Base-by-base conservation (phyloP, 2,113 vertebrate genomes). In the Misgurnus mizolepis region DNA sequence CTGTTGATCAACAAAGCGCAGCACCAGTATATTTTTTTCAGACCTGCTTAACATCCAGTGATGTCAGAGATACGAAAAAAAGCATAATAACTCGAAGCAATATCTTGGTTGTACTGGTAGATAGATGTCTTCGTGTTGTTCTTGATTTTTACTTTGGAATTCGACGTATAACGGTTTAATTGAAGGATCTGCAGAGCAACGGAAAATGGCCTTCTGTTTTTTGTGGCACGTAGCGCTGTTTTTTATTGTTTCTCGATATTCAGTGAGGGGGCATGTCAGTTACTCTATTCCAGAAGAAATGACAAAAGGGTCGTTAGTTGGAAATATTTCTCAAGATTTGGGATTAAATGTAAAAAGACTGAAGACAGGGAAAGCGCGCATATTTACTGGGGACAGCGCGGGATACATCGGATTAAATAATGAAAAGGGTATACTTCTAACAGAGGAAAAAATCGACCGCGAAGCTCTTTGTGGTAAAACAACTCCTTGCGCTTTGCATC, bases 241-340 rank as follows among this genome's bases (percentile, higher is more conserved):
- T 12, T 45, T 81, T 22, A 47, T 75, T 14, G 45, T 40, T 7
- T 15, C 10, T 39, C 73, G 1, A 12, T 53, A 49, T 4, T 45
- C 10, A 7, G 53, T 27, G 50, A 47, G 15, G 3, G 64, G 88
- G 67, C 90, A 89, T 55, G 79, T 92, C 81, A 89, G 87, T 65
- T 94, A 94, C 82, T 90, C 90, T 0, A 87, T 93, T 67, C 90
- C 87, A 0, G 93, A 94, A 75, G 92, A 93, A 82, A 86, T 91
- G 85, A 61, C 85, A 53, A 82, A 86, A 60, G 92, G 90, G 2
- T 90, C 90, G 0, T 49, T 92, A 12, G 88, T 94, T 34, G 92
- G 91, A 5, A 90, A 91, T 34, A 88, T 93, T 4, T 92, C 90
- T 7, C 86, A 88, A 9, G 93, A 94, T 80, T 83, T 94, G 18